Base-by-base conservation (phyloP, 2,888 invertebrate species). In the Agrenia bidenticulata region DNA sequence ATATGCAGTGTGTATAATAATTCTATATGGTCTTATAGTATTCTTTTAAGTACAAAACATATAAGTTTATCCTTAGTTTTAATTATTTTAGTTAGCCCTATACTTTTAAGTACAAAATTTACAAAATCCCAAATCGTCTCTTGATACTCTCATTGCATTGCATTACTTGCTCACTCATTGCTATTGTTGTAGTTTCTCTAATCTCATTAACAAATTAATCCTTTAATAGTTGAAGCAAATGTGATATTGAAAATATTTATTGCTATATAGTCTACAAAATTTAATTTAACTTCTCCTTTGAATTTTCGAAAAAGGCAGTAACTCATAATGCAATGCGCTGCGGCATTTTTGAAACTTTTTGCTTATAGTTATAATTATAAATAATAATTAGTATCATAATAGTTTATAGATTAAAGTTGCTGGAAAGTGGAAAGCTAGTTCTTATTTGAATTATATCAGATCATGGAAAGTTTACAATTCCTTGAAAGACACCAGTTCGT, bases 161-260 rank as follows among this genome's bases (percentile, higher is more conserved):
- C 11, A 7, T 32, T 32, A 32, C 32, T 11, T n/a, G n/a, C 32
- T 11, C 11, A 32, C 32, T 32, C 5, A 32, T 32, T 32, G 32
- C 32, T 32, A 19, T 45, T 45, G 45, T 17, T 19, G 7, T 15
- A 45, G n/a, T 45, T 45, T 45, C 19, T 19, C 45, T 45, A 15
- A 45, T 45, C 45, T 45, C 19, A 45, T 45, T 19, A n/a, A n/a
- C n/a, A n/a, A n/a, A n/a, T n/a, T n/a, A n/a, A n/a, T 45, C 45
- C 5, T 45, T 45, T 15, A 45, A 17, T 11, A 19, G 45, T 45
- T 45, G 45, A 17, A 19, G 45, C n/a, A 45, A 45, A 19, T 45
- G 4, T 45, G 5, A 15, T 45, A 45, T 45, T 19, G 5, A 45
- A 45, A 45, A 45, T 45, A 45, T 5, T 5, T 45, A 45, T 45